A percentile compares a stretch with the other conserved stretches of the same genome.
phyloP scores from a whole-genome alignment of 2,113 vertebrate genomes.

The Apeltes quadracus region DNA sequence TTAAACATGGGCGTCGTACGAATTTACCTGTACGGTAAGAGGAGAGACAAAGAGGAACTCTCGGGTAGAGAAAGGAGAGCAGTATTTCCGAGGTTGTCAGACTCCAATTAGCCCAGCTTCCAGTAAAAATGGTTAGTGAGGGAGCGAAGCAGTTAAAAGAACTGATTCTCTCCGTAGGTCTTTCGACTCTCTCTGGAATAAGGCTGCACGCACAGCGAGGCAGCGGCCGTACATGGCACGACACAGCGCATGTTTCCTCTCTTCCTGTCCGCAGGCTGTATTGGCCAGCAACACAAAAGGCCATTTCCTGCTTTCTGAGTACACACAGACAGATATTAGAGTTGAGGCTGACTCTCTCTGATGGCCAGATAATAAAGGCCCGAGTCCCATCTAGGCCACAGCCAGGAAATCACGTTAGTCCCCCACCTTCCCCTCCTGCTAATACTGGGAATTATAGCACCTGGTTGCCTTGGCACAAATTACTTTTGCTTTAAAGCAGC shows the following conservation, averaged over 20 bases:
- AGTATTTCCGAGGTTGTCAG: background rate
- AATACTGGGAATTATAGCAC: slow-evolving; percentile 60
- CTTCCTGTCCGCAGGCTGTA: slow-evolving; percentile 59
- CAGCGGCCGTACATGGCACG: slow-evolving; percentile 36
- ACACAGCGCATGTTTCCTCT: slow-evolving; percentile 48
- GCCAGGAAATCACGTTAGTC: slow-evolving; percentile 66
- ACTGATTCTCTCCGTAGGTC: slow-evolving; percentile 12
- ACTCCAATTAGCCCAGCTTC: background rate
- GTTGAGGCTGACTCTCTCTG: slow-evolving; percentile 59
- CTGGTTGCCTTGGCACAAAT: slow-evolving; percentile 44
- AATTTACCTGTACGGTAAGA: slow-evolving; percentile 57
- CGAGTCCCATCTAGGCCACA: slow-evolving; percentile 45
- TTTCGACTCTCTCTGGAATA: slow-evolving; percentile 23
- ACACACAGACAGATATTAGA: slow-evolving; percentile 55
- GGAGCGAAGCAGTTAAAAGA: slow-evolving; percentile 17
- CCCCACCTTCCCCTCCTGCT: slow-evolving; percentile 16
- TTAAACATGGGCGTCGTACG: slow-evolving; percentile 67
- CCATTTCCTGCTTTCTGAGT: slow-evolving; percentile 63
- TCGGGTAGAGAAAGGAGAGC: background rate
- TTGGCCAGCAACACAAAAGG: slow-evolving; percentile 59
- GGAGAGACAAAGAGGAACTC: slow-evolving; percentile 14
- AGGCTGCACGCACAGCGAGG: slow-evolving; percentile 28
- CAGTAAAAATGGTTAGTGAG: slow-evolving; percentile 8
- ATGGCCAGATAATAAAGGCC: slow-evolving; percentile 65
- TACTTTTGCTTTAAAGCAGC: slow-evolving; percentile 30